Base-by-base conservation (phyloP, 2,888 invertebrate genomes). In the Brassicogethes aeneus region DNA sequence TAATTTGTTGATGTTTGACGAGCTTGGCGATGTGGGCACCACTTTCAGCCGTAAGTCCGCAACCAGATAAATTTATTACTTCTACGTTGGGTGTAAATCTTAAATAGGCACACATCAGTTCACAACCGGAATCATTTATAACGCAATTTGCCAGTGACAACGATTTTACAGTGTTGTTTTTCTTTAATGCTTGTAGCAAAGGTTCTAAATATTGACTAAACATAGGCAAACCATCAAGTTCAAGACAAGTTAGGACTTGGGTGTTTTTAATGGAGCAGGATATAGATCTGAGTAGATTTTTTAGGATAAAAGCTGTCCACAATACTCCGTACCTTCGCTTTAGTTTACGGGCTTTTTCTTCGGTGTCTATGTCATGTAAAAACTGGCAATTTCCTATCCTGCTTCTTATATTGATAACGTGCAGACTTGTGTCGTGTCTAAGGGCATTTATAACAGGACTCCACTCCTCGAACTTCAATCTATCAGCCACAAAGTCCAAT, bases 401-500 rank as follows among this genome's bases (percentile, higher is more conserved):
- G 64, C 84, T 80, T 52, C 77, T 74, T 45, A 87, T 75, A 17
- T 75, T 72, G 45, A 87, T 70, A 44, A 77, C 73, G 61, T 83
- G 81, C 2, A 88, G 71, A 44, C 80, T 81, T 37, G 80, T 72
- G 61, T 88, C 88, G 48, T 79, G 73, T 36, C 79, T 74, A 3
- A 88, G 65, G 0, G 87, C 82, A 53, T 82, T 82, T 37, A 84
- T 66, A 36, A 88, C 79, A 1, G 86, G 80, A 17, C 75, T 71
- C 87, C 87, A 88, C 50, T 88, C 86, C 45, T 74, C 77, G 45
- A 82, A 77, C 55, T 80, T 82, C 37, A 88, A 73, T 48, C 85
- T 76, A 58, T 88, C 87, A 37, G 80, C 83, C 48, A 76, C 77
- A 54, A 88, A 81, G 51, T 87, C 86, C 48, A 68, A 46, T 3